These are phyloP conservation scores for Atherinomorus stipes DNA, from an alignment of 2,113 vertebrate species.

Conservation along the genomic window DNA sequence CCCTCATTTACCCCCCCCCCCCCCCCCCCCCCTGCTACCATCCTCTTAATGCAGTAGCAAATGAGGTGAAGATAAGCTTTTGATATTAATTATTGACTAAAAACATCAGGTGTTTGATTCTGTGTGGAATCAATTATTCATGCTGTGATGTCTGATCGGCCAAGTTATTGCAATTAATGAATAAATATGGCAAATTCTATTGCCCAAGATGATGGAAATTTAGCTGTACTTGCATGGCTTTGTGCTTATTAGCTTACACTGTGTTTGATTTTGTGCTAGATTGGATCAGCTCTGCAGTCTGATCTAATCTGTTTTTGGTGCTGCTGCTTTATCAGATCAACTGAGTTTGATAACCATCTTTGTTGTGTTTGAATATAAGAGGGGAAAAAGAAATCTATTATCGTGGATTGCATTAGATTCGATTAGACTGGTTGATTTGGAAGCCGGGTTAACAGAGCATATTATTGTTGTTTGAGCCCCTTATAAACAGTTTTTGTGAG, in stretches of 20 bases:
- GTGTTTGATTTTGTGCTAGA: no score
- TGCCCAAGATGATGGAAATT: background rate
- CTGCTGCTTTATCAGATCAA: no score
- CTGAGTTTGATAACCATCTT: no score
- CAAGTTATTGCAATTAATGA: background rate
- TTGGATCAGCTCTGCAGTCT: no score
- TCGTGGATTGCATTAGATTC: no score
- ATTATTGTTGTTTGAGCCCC: background rate
- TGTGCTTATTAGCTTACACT: background rate
- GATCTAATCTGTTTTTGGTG: no score
- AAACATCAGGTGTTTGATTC: background rate
- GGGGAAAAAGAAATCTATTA: no score
- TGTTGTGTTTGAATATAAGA: no score
- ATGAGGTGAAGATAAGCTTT: slow-evolving; percentile 8
- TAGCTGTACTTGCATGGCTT: background rate
- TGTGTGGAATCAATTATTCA: no score
- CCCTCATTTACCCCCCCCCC: slow-evolving; percentile 13
- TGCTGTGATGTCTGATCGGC: no score
- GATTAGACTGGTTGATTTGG: no score
- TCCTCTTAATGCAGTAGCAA: background rate
- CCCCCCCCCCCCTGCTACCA: background rate
- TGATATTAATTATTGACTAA: slow-evolving; percentile 43
- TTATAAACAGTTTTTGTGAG: background rate
- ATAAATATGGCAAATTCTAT: background rate
- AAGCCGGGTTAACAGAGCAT: no score